A percentile compares a stretch with the other conserved stretches of the same genome.
Conservation (phyloP, 2,797 vertebrate genomes). For the Echeneis naucrates region DNA sequence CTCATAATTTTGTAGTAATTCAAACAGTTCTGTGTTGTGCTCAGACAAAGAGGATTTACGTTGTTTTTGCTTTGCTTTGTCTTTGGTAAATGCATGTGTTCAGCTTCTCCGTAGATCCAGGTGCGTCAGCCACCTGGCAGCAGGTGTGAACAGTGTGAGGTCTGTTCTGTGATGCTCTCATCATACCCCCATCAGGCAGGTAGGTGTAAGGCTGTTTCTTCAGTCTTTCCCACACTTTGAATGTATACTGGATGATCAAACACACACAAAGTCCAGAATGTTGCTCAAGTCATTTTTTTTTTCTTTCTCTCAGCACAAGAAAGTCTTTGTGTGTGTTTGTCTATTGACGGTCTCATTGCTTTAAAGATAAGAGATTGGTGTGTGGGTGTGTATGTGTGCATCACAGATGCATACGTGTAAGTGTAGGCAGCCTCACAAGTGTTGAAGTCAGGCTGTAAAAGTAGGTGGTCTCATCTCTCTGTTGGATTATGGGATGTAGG, state of each 20-base stretch:
- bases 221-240: slow-evolving; percentile 59
- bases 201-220: slow-evolving; percentile 45
- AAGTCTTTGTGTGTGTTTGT: slow-evolving; percentile 47
- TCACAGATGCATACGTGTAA: slow-evolving; percentile 17
- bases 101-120: slow-evolving; percentile 45
- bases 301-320: slow-evolving; percentile 59
- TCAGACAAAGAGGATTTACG: background rate
- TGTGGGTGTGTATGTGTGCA: slow-evolving; percentile 15
- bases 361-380: slow-evolving; percentile 70
- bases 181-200: slow-evolving; percentile 66
- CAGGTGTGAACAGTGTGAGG: slow-evolving; percentile 60
- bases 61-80: background rate
- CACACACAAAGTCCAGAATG: slow-evolving; percentile 18
- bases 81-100: slow-evolving; percentile 24
- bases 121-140: slow-evolving; percentile 68
- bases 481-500: slow-evolving; percentile 62
- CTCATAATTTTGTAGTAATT: too few relatives aligned
- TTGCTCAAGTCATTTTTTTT: slow-evolving; percentile 40
- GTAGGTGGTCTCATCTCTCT: slow-evolving; percentile 68
- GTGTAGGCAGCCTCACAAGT: slow-evolving; percentile 12
- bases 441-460: slow-evolving; percentile 43
- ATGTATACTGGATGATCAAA: slow-evolving; percentile 30
- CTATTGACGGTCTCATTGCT: slow-evolving; percentile 55
- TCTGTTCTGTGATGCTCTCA: slow-evolving; percentile 68
- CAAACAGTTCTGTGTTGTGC: too few relatives aligned